Conservation (phyloP, 2,797 vertebrate genomes). For the Onychomys arenicola region DNA sequence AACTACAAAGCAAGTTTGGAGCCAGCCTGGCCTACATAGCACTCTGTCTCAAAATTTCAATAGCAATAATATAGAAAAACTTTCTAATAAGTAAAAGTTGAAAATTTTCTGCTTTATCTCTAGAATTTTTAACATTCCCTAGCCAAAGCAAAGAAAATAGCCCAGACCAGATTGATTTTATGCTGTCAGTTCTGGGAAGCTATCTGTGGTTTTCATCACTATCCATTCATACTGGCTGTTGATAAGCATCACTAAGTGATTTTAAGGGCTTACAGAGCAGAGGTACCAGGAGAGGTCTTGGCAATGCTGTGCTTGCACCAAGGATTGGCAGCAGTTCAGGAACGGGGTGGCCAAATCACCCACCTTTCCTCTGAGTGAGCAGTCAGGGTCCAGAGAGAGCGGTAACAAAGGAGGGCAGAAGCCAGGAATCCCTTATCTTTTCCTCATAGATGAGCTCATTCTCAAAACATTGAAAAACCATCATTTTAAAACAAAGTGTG, state of each 20-base stretch:
- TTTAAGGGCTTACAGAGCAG: slow-evolving; percentile 62
- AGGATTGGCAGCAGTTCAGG: slow-evolving; percentile 10
- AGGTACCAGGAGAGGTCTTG: background rate
- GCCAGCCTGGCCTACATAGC: background rate
- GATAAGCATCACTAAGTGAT: slow-evolving; percentile 64
- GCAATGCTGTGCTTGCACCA: background rate
- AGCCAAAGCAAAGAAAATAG: background rate
- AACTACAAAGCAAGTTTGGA: background rate
- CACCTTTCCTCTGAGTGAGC: slow-evolving; percentile 51
- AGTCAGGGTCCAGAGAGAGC: background rate
- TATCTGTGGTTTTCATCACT: slow-evolving; percentile 52
- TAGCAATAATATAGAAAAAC: background rate
- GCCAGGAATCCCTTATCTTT: background rate
- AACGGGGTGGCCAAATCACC: background rate
- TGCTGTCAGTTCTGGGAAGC: slow-evolving; percentile 60
- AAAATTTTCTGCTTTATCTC: slow-evolving; percentile 31
- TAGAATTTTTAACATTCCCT: slow-evolving; percentile 36
- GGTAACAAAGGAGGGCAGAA: background rate
- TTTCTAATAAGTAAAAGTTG: background rate
- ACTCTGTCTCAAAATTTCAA: background rate
- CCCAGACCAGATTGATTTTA: slow-evolving; percentile 59
- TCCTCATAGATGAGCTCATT: background rate
- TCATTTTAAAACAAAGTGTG: background rate
- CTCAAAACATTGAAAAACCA: background rate
- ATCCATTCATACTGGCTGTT: slow-evolving; percentile 65